Conservation (phyloP, 2,888 invertebrate genomes). For the Cryptocheilus praepositus region DNA sequence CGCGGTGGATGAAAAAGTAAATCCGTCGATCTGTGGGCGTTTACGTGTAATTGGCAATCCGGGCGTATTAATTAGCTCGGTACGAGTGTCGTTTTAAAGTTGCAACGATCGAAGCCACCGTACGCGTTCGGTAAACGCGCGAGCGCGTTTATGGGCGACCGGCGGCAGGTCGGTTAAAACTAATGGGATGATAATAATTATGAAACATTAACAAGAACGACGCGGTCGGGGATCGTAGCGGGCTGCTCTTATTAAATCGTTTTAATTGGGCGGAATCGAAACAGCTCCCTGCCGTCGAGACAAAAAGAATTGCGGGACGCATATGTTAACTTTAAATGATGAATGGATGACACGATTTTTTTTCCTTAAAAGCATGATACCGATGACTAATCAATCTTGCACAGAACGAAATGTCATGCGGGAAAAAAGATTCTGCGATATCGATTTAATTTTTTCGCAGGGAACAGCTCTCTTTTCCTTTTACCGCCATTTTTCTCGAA, state of each 20-base stretch:
- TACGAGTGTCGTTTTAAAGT: conserved; percentile 29
- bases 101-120: conserved; percentile 33
- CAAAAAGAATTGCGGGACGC: not conserved
- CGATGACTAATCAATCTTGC: not conserved
- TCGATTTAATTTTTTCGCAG: no score
- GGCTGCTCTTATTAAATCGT: conserved; percentile 32
- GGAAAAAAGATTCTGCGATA: no score
- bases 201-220: conserved; percentile 48
- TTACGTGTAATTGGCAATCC: conserved; percentile 27
- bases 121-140: not conserved
- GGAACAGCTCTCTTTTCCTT: no score
- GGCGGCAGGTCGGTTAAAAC: conserved; percentile 33
- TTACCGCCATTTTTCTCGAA: no score
- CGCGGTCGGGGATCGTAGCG: conserved; percentile 29
- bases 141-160: conserved; percentile 26
- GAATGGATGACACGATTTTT: not conserved
- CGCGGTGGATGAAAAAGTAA: conserved; percentile 2
- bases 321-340: not conserved
- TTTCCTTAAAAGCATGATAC: not conserved
- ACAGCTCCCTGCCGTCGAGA: not conserved
- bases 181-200: conserved; percentile 50
- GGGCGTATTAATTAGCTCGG: conserved; percentile 43
- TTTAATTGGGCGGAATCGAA: conserved; percentile 7
- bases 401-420: not conserved
- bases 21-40: conserved; percentile 12